Evolutionary conservation across 2,797 vertebrate genomes (phyloP), one percentile per base, ranked within the genome.

Genomic region (Geotrypetes seraphini): DNA sequence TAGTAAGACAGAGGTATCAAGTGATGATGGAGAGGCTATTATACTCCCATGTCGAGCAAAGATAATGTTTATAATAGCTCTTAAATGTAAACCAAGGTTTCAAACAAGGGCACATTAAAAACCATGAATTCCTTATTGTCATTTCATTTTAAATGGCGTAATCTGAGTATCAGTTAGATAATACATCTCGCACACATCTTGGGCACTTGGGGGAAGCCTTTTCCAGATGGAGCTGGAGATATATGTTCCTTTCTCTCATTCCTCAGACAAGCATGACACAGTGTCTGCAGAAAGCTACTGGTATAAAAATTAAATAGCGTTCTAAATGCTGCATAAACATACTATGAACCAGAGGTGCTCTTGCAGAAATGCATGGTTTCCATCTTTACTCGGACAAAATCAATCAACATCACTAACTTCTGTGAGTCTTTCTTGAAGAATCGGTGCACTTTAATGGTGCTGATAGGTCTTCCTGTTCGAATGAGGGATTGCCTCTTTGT

Each of bases 11-110:
- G n/a, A n/a, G n/a, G n/a, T n/a, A n/a, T n/a, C n/a, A n/a, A n/a
- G n/a, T n/a, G n/a, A n/a, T n/a, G n/a, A n/a, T n/a, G n/a, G n/a
- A n/a, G n/a, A n/a, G n/a, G n/a, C n/a, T n/a, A n/a, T 47, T 31
- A 27, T 40, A 39, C 19, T 26, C 15, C 28, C 46, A 34, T 26
- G 31, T 60, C 60, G 52, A 56, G 44, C 48, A 25, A 57, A 39
- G 28, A 42, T 41, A 33, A 49, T 52, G 27, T 43, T 56, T 53
- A 52, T 41, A 33, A 49, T 52, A 27, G 43, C 56, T 53, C 52
- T 51, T 53, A 47, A 33, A 57, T 44, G 36, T 52, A 53, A 62
- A 45, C 36, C 56, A 42, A 42, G 47, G 62, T 60, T 25, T n/a
- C 39, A 18, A 47, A 36, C 53, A 44, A 23, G 28, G 42, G 53